Conservation (phyloP, 2,888 invertebrate species). For the Myopa testacea region DNA sequence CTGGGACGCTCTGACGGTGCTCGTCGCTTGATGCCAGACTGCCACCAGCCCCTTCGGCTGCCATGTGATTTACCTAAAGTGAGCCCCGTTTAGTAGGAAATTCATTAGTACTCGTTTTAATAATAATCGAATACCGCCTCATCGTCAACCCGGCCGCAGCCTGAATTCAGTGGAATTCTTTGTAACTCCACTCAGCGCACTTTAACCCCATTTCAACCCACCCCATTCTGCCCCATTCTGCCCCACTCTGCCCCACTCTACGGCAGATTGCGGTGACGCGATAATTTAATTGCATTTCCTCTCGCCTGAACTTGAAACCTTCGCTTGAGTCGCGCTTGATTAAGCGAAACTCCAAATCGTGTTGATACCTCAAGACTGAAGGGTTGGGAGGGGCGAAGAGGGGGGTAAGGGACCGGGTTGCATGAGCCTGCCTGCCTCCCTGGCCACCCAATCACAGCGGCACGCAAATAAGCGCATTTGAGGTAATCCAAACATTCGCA, state of each 20-base stretch:
- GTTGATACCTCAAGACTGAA: no score
- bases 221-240: not conserved
- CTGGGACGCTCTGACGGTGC: not conserved
- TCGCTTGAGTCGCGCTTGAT: not conserved
- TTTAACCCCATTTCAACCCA: not conserved
- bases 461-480: conserved; percentile 28
- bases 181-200: not conserved
- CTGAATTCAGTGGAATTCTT: not conserved
- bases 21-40: not conserved
- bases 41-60: not conserved
- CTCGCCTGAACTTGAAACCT: not conserved
- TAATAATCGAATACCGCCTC: not conserved
- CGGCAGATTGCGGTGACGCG: not conserved
- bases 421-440: no score
- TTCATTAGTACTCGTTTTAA: not conserved
- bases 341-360: no score
- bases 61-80: not conserved
- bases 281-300: not conserved
- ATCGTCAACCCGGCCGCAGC: not conserved
- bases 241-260: not conserved
- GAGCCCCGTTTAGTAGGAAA: not conserved
- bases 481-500: conserved; percentile 32
- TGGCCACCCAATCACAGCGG: not conserved
- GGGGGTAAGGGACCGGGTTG: no score
- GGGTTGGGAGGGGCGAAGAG: no score